Evolutionary conservation across 1,140 invertebrate genomes (phyloP).

Genomic region (Bicyclus anynana): DNA sequence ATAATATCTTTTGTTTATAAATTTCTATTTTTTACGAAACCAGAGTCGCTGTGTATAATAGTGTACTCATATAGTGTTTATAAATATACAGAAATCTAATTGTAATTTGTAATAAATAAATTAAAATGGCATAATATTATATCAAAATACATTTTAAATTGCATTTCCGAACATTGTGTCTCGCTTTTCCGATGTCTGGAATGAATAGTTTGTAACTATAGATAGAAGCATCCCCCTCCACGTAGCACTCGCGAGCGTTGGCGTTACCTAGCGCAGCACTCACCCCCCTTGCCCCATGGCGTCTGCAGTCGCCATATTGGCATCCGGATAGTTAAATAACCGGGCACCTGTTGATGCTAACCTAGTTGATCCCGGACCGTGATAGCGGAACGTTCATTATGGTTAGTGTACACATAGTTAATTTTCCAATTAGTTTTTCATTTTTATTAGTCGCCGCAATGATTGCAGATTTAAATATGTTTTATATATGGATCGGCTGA

Average conservation of each 20-base stretch:
- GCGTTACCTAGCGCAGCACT: constrained; percentile 17
- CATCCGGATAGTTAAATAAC: constrained; percentile 28
- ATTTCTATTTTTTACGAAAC: too few species aligned
- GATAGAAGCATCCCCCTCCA: neutral
- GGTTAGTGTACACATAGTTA: constrained; percentile 1
- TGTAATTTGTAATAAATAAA: too few species aligned
- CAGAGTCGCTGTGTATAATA: too few species aligned
- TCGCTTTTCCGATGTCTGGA: constrained; percentile 8
- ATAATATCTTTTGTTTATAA: too few species aligned
- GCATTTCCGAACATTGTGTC: too few species aligned
- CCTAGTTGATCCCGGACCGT: constrained; percentile 26
- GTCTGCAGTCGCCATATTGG: constrained; percentile 31
- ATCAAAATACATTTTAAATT: neutral
- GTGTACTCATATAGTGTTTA: too few species aligned
- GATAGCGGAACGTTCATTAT: constrained; percentile 20
- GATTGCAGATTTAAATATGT: too few species aligned
- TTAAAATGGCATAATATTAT: too few species aligned
- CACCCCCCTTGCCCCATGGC: constrained; percentile 18
- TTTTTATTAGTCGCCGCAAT: too few species aligned
- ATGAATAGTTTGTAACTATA: constrained; percentile 11
- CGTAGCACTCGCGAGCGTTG: constrained; percentile 12
- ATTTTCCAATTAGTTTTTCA: constrained; percentile 2
- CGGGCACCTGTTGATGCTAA: constrained; percentile 30
- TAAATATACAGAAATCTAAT: too few species aligned
- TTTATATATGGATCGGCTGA: too few species aligned